These are phyloP conservation scores for Poecilia wingei DNA, from an alignment of 2,797 vertebrate genomes.

Conservation along the genomic window DNA sequence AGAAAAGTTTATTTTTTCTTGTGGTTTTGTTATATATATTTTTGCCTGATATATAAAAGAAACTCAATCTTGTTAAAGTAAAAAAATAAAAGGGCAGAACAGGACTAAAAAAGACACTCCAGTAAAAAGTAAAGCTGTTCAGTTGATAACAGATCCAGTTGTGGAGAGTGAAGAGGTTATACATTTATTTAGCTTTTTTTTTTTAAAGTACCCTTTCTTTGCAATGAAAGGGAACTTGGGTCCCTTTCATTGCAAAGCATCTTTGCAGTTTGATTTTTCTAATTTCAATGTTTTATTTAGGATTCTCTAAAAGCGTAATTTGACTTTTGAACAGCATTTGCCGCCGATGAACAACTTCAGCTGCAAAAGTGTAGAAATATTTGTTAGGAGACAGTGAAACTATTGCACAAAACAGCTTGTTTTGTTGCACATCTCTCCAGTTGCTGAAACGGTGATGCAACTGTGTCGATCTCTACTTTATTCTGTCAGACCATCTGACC, in stretches of 20 bases:
- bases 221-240: background rate
- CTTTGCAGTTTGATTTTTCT: background rate
- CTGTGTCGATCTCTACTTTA: background rate
- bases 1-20: background rate
- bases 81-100: conserved; percentile 9
- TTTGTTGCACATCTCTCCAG: background rate
- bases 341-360: background rate
- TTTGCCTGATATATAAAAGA: conserved; percentile 24
- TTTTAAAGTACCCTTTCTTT: background rate
- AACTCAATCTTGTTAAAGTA: conserved; percentile 47
- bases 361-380: background rate
- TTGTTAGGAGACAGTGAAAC: background rate
- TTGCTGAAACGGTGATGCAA: background rate
- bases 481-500: background rate
- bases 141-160: conserved; percentile 52
- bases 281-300: background rate
- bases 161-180: conserved; percentile 28
- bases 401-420: background rate
- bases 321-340: background rate
- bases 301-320: background rate
- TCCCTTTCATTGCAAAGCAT: conserved; percentile 9
- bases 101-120: conserved; percentile 2
- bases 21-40: conserved; percentile 2
- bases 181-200: conserved; percentile 30
- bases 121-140: conserved; percentile 6